Conservation (phyloP, 2,797 vertebrate genomes). For the Alosa sapidissima region DNA sequence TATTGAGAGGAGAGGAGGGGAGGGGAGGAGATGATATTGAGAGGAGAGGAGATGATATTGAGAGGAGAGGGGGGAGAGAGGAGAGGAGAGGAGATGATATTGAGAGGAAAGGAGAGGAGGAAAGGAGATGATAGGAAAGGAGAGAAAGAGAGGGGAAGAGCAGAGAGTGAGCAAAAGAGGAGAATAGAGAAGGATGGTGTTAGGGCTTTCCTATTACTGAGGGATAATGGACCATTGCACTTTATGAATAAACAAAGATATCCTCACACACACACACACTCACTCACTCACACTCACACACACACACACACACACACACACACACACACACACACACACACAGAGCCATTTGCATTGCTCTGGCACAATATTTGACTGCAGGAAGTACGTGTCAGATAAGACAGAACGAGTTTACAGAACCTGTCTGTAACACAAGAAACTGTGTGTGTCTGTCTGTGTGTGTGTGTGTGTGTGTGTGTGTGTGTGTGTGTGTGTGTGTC, state of each 20-base stretch:
- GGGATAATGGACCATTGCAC: not conserved
- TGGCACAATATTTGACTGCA: not conserved
- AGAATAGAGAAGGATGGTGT: not conserved
- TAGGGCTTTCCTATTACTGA: slow-evolving; percentile 6
- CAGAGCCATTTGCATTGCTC: not conserved
- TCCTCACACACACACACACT: not conserved
- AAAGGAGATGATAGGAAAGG: not conserved
- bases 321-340: not conserved
- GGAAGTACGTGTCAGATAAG: not conserved
- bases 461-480: too few relatives aligned
- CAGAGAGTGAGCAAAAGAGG: not conserved
- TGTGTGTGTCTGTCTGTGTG: too few relatives aligned
- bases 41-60: not conserved
- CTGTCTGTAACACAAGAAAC: not conserved
- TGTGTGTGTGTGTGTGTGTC: too few relatives aligned
- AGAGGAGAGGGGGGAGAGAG: not conserved
- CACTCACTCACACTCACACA: not conserved
- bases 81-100: not conserved
- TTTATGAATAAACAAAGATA: not conserved
- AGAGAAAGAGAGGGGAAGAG: not conserved
- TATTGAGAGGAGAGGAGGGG: not conserved
- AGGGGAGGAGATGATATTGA: not conserved
- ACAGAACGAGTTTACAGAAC: not conserved
- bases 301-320: not conserved
- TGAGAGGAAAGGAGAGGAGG: not conserved